Evolutionary conservation across 2,888 invertebrate species (phyloP).

Genomic region (Chrysomela aeneicollis): DNA sequence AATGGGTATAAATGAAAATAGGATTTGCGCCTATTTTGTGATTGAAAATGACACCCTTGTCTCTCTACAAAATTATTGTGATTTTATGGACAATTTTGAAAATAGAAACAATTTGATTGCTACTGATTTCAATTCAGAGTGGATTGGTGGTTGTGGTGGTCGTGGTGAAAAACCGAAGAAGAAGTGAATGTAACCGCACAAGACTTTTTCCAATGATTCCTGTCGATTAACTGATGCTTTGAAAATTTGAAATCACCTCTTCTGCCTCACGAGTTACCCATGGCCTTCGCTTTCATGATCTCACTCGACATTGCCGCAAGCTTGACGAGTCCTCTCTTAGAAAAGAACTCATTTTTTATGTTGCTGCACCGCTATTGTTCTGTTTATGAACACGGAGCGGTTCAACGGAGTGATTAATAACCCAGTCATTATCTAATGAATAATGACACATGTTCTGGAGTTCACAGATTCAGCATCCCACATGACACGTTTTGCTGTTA

Average conservation of each 20-base stretch:
- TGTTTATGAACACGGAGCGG: constrained; percentile 19
- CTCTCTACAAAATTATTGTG: too few species aligned
- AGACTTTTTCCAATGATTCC: too few species aligned
- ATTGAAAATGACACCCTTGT: too few species aligned
- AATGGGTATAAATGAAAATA: too few species aligned
- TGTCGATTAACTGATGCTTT: not conserved
- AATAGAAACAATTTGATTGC: too few species aligned
- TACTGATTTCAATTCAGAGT: too few species aligned
- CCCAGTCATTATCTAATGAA: constrained; percentile 23
- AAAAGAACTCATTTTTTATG: constrained; percentile 20
- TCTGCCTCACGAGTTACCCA: not conserved
- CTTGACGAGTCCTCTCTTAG: constrained; percentile 20
- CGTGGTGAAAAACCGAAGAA: too few species aligned
- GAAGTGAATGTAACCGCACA: too few species aligned
- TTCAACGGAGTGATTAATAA: constrained; percentile 21
- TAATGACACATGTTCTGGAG: constrained; percentile 17
- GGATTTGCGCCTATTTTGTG: too few species aligned
- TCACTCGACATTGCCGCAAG: constrained; percentile 38
- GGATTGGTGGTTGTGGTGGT: too few species aligned
- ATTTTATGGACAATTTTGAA: too few species aligned
- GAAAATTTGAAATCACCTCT: not conserved
- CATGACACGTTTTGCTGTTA: not conserved
- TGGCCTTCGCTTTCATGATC: constrained; percentile 22
- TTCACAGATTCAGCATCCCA: constrained; percentile 18
- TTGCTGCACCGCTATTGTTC: constrained; percentile 20